These are phyloP conservation scores for Matsumyia berberina DNA, from an alignment of 2,888 invertebrate genomes.

Conservation along the genomic window DNA sequence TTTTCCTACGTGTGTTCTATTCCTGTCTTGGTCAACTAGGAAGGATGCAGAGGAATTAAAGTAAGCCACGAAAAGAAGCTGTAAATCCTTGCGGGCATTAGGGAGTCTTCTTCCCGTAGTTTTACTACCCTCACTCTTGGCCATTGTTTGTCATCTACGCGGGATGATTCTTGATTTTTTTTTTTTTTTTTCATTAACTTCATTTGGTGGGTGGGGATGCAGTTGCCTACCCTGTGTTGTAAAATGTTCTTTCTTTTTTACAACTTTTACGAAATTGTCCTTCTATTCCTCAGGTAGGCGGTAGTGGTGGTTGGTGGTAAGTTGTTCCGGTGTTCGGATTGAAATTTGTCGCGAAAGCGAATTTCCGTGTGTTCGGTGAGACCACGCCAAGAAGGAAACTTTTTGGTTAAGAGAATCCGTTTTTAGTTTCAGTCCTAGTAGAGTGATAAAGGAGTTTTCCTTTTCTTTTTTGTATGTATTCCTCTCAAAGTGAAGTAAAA, in stretches of 20 bases:
- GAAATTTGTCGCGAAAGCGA: constrained; percentile 73
- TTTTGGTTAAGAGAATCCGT: constrained; percentile 21
- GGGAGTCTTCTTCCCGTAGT: constrained; percentile 59
- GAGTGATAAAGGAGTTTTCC: constrained; percentile 65
- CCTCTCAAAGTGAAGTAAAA: constrained; percentile 47
- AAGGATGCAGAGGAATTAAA: constrained; percentile 63
- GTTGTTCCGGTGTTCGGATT: constrained; percentile 22
- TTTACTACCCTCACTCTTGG: constrained; percentile 54
- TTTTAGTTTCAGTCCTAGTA: constrained; percentile 41
- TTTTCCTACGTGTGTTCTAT: constrained; percentile 21
- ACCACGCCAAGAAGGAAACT: constrained; percentile 46
- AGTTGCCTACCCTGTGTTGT: background rate
- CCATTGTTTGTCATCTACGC: constrained; percentile 63
- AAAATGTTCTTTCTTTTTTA: constrained; percentile 30
- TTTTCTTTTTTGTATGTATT: constrained; percentile 21
- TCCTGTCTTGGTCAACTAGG: constrained; percentile 59
- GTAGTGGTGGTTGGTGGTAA: constrained; percentile 7
- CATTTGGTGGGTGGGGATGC: constrained; percentile 23
- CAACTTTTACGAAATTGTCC: constrained; percentile 25
- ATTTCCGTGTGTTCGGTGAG: constrained; percentile 63
- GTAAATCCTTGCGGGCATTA: constrained; percentile 74
- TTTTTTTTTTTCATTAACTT: constrained; percentile 56
- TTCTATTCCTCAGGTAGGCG: constrained; percentile 13
- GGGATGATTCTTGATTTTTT: constrained; percentile 56
- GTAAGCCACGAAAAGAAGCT: constrained; percentile 63